A percentile compares a stretch with the other conserved stretches of the same genome.
These are phyloP conservation scores for Busseola fusca DNA, from an alignment of 2,888 invertebrate species.

Conservation along the genomic window DNA sequence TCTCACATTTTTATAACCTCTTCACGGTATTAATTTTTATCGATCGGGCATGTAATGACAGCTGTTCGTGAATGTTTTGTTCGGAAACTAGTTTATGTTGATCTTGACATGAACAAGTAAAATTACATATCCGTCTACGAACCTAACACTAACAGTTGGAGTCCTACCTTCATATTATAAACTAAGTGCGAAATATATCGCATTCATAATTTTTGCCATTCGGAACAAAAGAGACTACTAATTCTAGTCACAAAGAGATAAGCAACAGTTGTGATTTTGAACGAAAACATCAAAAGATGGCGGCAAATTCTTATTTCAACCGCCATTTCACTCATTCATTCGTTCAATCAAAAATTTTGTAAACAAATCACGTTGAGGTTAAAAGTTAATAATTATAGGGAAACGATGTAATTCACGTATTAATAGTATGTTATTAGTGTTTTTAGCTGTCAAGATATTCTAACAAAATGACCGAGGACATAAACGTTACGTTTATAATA, in stretches of 20 bases:
- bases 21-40: slow-evolving; percentile 16
- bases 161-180: too few species aligned
- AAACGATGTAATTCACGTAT: slow-evolving; percentile 25
- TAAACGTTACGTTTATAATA: slow-evolving; percentile 88
- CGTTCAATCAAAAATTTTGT: slow-evolving; percentile 53
- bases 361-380: slow-evolving; percentile 61
- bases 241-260: neutral
- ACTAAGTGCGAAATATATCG: too few species aligned
- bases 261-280: neutral
- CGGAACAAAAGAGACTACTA: neutral
- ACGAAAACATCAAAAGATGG: slow-evolving; percentile 27
- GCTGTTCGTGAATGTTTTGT: slow-evolving; percentile 10
- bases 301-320: slow-evolving; percentile 43
- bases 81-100: slow-evolving; percentile 6
- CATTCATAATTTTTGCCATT: neutral
- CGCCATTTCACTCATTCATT: slow-evolving; percentile 17
- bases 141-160: too few species aligned
- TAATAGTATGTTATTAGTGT: neutral
- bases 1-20: slow-evolving; percentile 72
- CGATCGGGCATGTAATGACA: slow-evolving; percentile 31
- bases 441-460: neutral
- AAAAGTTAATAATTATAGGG: slow-evolving; percentile 19
- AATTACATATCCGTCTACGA: too few species aligned
- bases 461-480: slow-evolving; percentile 78
- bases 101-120: neutral